Evolutionary conservation across 2,797 vertebrate species (phyloP).

Genomic region (Catharus ustulatus): DNA sequence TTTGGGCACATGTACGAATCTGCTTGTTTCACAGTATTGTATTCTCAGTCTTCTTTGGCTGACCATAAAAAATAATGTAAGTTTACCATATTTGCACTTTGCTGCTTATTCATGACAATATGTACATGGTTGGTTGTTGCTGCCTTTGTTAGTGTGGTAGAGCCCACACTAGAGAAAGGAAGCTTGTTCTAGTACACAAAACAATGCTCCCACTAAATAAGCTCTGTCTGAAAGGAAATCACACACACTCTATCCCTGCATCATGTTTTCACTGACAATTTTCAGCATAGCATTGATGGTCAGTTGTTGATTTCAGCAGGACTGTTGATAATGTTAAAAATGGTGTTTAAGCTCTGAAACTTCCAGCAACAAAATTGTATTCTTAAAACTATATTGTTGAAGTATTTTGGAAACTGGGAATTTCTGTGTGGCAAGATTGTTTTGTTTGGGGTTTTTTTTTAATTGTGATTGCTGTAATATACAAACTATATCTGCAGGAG

Average conservation of each 20-base stretch:
- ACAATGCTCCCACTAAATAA: neutral
- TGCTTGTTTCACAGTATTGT: neutral
- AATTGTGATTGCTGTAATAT: neutral
- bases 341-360: neutral
- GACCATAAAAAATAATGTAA: neutral
- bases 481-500: neutral
- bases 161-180: neutral
- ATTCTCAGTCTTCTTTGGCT: neutral
- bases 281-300: neutral
- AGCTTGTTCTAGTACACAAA: neutral
- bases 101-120: neutral
- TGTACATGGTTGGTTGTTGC: neutral
- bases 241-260: neutral
- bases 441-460: neutral
- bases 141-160: fast-evolving
- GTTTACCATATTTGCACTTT: neutral
- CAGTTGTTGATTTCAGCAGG: neutral
- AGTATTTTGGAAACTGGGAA: neutral
- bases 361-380: neutral
- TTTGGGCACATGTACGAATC: neutral
- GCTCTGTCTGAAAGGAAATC: neutral
- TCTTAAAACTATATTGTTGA: neutral
- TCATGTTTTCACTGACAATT: neutral
- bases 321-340: neutral
- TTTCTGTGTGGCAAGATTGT: neutral